Evolutionary conservation across 2,888 invertebrate genomes (phyloP), one percentile per base, ranked within the genome.

Genomic region (Tenthredo scrophulariae): DNA sequence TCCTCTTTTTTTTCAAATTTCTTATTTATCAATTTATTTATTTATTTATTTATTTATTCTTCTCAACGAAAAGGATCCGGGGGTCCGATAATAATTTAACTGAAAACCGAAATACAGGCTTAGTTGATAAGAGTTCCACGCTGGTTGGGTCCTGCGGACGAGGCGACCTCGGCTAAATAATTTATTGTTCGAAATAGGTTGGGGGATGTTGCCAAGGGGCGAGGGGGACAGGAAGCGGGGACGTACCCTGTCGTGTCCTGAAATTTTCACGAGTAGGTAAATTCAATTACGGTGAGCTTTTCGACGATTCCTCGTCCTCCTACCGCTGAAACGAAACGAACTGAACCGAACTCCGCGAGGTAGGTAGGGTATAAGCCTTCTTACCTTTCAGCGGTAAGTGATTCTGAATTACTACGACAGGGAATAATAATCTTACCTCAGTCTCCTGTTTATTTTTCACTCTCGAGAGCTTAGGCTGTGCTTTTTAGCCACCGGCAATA

Each of bases 191-290:
- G 46, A 46, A 75, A 75, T 75, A 72, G 75, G 15, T 46, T 29
- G 26, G 33, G 10, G 77, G 50, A 54, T 50, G 77, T 85, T 84
- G 85, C 84, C 86, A 77, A 62, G 86, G 79, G 62, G 70, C 26
- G 26, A 26, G 80, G 84, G 43, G 80, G 67, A 77, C 46, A 75
- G 74, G 58, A 84, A 46, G 54, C 58, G 62, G 84, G 83, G 85
- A 85, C 85, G 86, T 26, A 75, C 22, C 75, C 18, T 77, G 77
- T 50, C 77, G 50, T 77, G 77, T 77, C 54, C 50, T 77, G 29
- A 77, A 77, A 77, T 77, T 77, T 77, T 54, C 77, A 77, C 77
- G 77, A 50, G 77, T 54, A 77, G 77, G 77, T 54, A 77, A 77
- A 77, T 77, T 77, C 77, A 77, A 77, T 77, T 77, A 77, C 77